Evolutionary conservation across 1,140 invertebrate genomes (phyloP).

Genomic region (Hetaerina americana): DNA sequence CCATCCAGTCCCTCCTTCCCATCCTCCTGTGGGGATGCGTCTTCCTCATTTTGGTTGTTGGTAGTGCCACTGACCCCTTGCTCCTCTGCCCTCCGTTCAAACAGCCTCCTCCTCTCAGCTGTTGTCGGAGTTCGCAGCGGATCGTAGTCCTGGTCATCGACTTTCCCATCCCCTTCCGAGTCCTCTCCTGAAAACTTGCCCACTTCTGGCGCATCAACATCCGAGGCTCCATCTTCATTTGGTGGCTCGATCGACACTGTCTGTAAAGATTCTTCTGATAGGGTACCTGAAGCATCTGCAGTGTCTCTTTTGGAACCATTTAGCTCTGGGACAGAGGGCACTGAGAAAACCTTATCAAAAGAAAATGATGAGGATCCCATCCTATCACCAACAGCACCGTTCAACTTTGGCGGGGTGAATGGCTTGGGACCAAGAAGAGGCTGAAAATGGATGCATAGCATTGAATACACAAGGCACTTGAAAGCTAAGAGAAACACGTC

Average conservation of each 20-base stretch:
- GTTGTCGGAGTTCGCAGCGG: constrained; percentile 58
- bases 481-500: background rate
- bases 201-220: constrained; percentile 28
- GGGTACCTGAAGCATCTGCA: background rate
- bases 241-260: constrained; percentile 24
- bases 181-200: constrained; percentile 42
- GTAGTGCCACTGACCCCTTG: too few relatives aligned
- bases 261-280: constrained; percentile 19
- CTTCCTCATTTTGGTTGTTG: too few relatives aligned
- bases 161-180: constrained; percentile 12
- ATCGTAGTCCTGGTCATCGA: constrained; percentile 35
- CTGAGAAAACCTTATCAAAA: constrained; percentile 66
- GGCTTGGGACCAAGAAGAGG: constrained; percentile 69
- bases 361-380: constrained; percentile 34
- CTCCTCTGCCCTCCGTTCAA: constrained; percentile 32
- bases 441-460: constrained; percentile 30
- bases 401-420: constrained; percentile 50
- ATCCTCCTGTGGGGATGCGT: background rate
- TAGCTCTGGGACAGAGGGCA: constrained; percentile 56
- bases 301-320: constrained; percentile 15
- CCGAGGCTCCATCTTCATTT: constrained; percentile 26
- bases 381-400: constrained; percentile 40
- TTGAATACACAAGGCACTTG: background rate
- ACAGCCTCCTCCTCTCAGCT: constrained; percentile 54
- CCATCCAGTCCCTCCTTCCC: too few relatives aligned